Base-by-base conservation (phyloP, 2,888 invertebrate genomes). In the Ganaspis brasiliensis region DNA sequence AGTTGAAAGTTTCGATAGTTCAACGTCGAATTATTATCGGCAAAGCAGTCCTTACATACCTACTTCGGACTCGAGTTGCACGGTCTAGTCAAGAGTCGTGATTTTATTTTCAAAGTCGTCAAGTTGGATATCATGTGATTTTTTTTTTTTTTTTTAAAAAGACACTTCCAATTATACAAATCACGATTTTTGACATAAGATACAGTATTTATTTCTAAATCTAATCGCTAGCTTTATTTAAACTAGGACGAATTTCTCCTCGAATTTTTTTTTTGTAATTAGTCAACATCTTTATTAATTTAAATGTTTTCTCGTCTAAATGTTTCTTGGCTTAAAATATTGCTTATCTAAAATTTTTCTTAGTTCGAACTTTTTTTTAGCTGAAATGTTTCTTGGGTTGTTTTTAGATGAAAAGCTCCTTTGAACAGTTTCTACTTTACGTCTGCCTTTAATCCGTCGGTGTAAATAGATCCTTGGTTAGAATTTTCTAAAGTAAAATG, bases 41-140 rank as follows among this genome's bases (percentile, higher is more conserved):
- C 90, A 91, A 72, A 86, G 82, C 57, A 89, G 88, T 75, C 85
- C 90, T 0, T 91, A 87, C 80, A 86, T 90, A 35, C 89, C 89
- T 21, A 89, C 89, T 55, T 87, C 90, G 19, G 89, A 90, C 55
- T 82, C 90, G 73, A 88, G 90, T 76, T 90, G 90, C 76, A 89
- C 90, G 74, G 90, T 90, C 79, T 90, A 90, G 89, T 72, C 78
- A 56, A 72, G 45, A 24, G n/a, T 35, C 73, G 45, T 55, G n/a
- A 57, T 35, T 55, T 79, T 56, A 19, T 26, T 79, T 45, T 26
- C n/a, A 35, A 9, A 49, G 24, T 67, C 67, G 12, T 67, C 37
- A 21, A 67, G n/a, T 67, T 26, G 63, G 63, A 67, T 67, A 21
- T 40, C 21, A 24, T 19, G 63, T 67, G 40, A 67, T 14, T 67